Percentiles rank a stretch among this genome's conserved stretches.
Evolutionary conservation across 2,888 invertebrate genomes (phyloP).

Genomic region (Sympetrum striolatum): DNA sequence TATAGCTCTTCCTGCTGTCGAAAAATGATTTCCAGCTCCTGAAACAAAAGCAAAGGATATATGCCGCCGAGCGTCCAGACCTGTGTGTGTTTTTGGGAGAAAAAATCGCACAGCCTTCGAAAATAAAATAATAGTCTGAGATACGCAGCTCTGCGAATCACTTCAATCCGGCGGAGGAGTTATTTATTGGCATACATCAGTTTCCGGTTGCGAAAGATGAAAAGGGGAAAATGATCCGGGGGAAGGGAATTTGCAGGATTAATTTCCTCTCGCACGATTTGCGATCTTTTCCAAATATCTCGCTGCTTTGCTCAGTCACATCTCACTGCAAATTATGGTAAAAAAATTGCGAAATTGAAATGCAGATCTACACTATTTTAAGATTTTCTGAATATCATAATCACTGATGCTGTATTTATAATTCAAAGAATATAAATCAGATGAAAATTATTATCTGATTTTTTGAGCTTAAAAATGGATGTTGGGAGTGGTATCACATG

Average conservation of each 20-base stretch:
- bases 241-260: background rate
- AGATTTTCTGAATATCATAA: too few species aligned
- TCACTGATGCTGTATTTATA: too few species aligned
- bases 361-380: too few species aligned
- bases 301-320: background rate
- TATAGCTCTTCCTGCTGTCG: conserved; percentile 15
- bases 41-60: conserved; percentile 17
- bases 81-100: background rate
- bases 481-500: too few species aligned
- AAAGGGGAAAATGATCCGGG: background rate
- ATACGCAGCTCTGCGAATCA: conserved; percentile 21
- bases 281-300: background rate
- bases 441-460: too few species aligned
- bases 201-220: conserved; percentile 23
- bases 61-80: background rate
- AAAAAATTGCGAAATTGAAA: background rate
- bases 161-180: conserved; percentile 13
- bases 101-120: background rate
- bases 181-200: conserved; percentile 28
- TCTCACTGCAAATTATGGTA: background rate
- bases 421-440: too few species aligned
- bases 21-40: conserved; percentile 27
- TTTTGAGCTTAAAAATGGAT: too few species aligned
- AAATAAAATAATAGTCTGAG: background rate
- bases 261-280: conserved; percentile 27